Conservation (phyloP, 2,113 vertebrate genomes). For the Anoplopoma fimbria region DNA sequence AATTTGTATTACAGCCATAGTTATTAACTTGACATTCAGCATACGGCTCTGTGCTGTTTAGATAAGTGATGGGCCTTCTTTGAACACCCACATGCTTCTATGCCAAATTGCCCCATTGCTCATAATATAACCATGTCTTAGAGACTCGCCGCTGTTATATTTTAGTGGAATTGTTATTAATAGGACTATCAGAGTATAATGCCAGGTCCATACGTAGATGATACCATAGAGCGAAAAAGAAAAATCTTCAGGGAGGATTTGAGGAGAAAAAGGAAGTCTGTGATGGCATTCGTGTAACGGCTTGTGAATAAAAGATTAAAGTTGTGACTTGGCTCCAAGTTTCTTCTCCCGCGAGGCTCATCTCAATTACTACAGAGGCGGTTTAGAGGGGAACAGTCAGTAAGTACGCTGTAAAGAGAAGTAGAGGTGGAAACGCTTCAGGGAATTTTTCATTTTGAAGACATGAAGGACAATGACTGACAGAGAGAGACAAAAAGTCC, state of each 20-base stretch:
- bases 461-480: conserved; percentile 47
- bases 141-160: conserved; percentile 53
- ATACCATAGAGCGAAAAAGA: neutral
- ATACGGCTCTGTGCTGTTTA: conserved; percentile 60
- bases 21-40: conserved; percentile 81
- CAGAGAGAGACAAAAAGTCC: conserved; percentile 34
- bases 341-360: conserved; percentile 49
- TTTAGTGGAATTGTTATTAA: conserved; percentile 78
- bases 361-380: conserved; percentile 56
- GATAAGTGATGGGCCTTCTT: conserved; percentile 78
- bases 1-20: conserved; percentile 69
- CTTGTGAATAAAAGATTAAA: conserved; percentile 74
- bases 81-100: conserved; percentile 65
- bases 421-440: conserved; percentile 10
- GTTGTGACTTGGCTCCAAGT: conserved; percentile 68
- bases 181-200: conserved; percentile 57
- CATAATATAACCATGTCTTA: conserved; percentile 77
- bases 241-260: conserved; percentile 34
- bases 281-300: conserved; percentile 37
- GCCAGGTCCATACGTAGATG: conserved; percentile 21
- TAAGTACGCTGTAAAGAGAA: conserved; percentile 31
- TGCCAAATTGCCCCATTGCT: conserved; percentile 78
- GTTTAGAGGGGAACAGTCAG: conserved; percentile 43
- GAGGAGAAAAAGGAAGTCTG: conserved; percentile 43
- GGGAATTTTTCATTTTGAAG: conserved; percentile 52